These are phyloP conservation scores for Falco cherrug DNA, from an alignment of 2,797 vertebrate species.

Conservation along the genomic window DNA sequence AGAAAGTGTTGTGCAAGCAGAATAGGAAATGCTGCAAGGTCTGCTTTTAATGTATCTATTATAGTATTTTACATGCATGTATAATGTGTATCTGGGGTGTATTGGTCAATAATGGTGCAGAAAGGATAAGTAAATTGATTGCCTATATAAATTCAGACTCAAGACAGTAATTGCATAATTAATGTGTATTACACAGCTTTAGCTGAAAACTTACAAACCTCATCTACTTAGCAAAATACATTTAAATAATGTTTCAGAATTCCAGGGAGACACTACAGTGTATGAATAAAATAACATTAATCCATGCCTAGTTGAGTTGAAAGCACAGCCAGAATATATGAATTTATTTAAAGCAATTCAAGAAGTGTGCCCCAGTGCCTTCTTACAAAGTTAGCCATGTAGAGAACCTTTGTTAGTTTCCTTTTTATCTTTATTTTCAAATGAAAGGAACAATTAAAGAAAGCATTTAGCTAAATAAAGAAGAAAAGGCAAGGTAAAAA, in stretches of 20 bases:
- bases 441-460: constrained; percentile 42
- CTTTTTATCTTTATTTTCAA: constrained; percentile 52
- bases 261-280: constrained; percentile 19
- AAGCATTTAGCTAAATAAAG: constrained; percentile 35
- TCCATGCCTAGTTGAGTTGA: constrained; percentile 16
- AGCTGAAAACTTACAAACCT: constrained; percentile 27
- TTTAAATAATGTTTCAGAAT: constrained; percentile 57
- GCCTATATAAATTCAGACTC: constrained; percentile 1
- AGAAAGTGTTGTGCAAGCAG: not conserved
- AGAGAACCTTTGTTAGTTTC: constrained; percentile 25
- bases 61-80: not conserved
- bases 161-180: constrained; percentile 56
- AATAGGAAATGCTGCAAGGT: not conserved
- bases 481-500: not conserved
- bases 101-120: constrained; percentile 18
- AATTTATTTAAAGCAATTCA: constrained; percentile 37
- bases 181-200: constrained; percentile 38
- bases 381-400: constrained; percentile 33
- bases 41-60: not conserved
- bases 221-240: constrained; percentile 44
- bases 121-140: not conserved
- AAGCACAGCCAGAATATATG: constrained; percentile 30
- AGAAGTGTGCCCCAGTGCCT: not conserved
- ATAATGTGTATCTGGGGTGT: not conserved
- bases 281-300: constrained; percentile 53